Conservation (phyloP, 2,797 vertebrate genomes). For the Aplochiton taeniatus region DNA sequence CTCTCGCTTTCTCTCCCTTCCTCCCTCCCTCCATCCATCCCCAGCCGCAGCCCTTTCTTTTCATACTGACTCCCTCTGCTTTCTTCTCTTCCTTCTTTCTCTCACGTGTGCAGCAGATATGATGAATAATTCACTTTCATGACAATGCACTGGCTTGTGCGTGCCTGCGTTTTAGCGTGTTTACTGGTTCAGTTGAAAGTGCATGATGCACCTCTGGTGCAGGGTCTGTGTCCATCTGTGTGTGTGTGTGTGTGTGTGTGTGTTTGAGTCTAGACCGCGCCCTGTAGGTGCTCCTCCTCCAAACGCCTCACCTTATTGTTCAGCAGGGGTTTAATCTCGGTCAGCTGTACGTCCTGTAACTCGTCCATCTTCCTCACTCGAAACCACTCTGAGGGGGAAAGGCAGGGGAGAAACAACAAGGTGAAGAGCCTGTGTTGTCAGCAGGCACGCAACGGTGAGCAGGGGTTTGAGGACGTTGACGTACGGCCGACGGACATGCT, state of each 20-base stretch:
- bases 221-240: conserved; percentile 2
- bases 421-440: background rate
- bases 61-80: conserved; percentile 17
- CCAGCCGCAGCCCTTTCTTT: conserved; percentile 16
- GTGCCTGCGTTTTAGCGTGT: conserved; percentile 4
- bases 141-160: conserved; percentile 25
- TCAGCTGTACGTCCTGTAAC: conserved; percentile 94
- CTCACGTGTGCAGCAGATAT: conserved; percentile 42
- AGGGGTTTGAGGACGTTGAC: too few relatives aligned
- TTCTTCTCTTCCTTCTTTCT: conserved; percentile 32
- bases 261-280: background rate
- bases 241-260: background rate
- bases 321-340: conserved; percentile 94
- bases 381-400: conserved; percentile 36
- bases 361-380: conserved; percentile 85
- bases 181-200: background rate
- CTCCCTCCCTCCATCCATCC: conserved; percentile 3
- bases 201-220: too few relatives aligned
- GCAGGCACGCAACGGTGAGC: too few relatives aligned
- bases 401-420: background rate
- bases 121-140: conserved; percentile 75
- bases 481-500: too few relatives aligned
- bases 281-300: background rate
- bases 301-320: conserved; percentile 86
- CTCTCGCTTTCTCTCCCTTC: background rate